Evolutionary conservation across 2,888 invertebrate genomes (phyloP).

Genomic region (Crocallis elinguaria): DNA sequence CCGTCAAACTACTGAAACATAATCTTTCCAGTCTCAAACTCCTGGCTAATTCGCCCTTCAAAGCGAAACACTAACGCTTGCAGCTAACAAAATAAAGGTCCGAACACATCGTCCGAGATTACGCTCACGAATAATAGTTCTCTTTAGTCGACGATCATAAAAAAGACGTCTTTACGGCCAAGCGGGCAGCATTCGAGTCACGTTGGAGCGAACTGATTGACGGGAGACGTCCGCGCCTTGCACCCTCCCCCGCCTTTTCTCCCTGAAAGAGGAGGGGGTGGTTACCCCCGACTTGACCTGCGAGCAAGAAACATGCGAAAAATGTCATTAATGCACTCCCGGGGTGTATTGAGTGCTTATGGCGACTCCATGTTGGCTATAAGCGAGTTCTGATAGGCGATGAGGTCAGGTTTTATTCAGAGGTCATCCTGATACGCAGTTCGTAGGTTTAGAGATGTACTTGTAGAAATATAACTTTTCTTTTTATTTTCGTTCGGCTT

Average conservation of each 20-base stretch:
- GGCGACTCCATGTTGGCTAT: slow-evolving; percentile 26
- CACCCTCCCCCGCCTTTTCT: slow-evolving; percentile 36
- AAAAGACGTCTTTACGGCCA: slow-evolving; percentile 64
- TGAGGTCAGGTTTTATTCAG: slow-evolving; percentile 21
- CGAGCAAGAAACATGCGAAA: slow-evolving; percentile 80
- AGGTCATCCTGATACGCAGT: background rate
- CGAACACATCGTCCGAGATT: slow-evolving; percentile 48
- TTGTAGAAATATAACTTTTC: background rate
- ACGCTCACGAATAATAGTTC: slow-evolving; percentile 62
- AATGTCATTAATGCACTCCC: slow-evolving; percentile 82
- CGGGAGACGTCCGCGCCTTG: slow-evolving; percentile 80
- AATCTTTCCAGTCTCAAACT: too few species aligned
- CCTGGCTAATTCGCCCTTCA: background rate
- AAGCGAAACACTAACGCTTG: background rate
- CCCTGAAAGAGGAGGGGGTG: slow-evolving; percentile 9
- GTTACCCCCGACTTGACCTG: slow-evolving; percentile 65
- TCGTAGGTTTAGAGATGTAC: background rate
- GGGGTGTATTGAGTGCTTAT: slow-evolving; percentile 45
- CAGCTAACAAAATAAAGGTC: background rate
- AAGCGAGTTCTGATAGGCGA: slow-evolving; percentile 25
- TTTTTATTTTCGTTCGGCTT: too few species aligned
- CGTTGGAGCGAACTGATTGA: slow-evolving; percentile 81
- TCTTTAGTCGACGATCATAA: slow-evolving; percentile 62
- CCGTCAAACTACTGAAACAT: too few species aligned
- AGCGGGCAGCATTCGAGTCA: slow-evolving; percentile 72